Base-by-base conservation (phyloP, 2,888 invertebrate genomes). In the Thymelicus acteon region DNA sequence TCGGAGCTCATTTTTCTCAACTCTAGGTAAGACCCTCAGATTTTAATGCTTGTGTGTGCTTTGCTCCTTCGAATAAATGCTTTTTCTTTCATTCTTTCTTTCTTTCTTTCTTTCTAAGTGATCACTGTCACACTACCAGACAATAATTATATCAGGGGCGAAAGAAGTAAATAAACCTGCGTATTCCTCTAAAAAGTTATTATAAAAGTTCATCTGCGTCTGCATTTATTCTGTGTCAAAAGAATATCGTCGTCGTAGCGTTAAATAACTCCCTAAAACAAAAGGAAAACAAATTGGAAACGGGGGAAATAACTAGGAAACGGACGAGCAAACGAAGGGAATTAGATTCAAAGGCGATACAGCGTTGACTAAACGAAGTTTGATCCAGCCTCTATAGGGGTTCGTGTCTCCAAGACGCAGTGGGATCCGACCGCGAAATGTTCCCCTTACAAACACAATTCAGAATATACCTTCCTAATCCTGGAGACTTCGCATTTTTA, bases 311-410 rank as follows among this genome's bases (percentile, higher is more conserved):
- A 75, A 74, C 70, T 64, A 71, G 72, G 74, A 74, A 73, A 73
- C 71, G 72, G 73, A 74, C 64, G 73, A 67, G 64, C 67, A 66
- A 71, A 49, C 65, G 69, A 62, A 79, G 82, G 83, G 85, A 88
- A 89, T 89, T 88, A 82, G 85, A 88, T 89, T 84, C 77, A 75
- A 85, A 85, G 82, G 83, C 84, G 69, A 70, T 70, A 70, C 58
- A 48, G 58, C 63, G 48, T 79, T 80, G 79, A 79, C 79, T 76
- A 84, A 88, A 88, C 82, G 82, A 85, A 85, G 84, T 88, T 85
- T 85, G 84, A 83, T 84, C 82, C 79, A 79, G 79, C 82, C 68
- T 69, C 58, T 58, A 63, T 63, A 57, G 57, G 63, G 48, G 63
- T 60, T 39, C 39, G n/a, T 52, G 60, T 49, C 19, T 60, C 49